Percentiles rank a stretch among this genome's conserved stretches.
Conservation (phyloP, 1,140 invertebrate genomes). For the Calosoma granatense region DNA sequence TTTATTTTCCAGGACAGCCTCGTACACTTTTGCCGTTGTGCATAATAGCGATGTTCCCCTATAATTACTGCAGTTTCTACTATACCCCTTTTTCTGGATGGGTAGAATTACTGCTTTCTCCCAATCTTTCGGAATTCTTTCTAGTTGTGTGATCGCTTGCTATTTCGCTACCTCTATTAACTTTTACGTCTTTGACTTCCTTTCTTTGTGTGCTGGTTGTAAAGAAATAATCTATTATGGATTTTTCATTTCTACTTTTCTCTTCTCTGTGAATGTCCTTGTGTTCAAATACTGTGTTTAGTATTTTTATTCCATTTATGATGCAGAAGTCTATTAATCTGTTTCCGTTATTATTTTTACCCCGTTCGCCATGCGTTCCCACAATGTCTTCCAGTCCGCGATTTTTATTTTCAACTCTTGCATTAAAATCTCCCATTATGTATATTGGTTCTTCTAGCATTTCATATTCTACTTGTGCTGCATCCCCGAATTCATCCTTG, state of each 20-base stretch:
- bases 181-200: constrained; percentile 3
- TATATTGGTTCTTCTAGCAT: constrained; percentile 5
- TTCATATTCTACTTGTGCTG: neutral
- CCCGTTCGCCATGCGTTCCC: constrained; percentile 8
- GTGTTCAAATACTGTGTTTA: constrained; percentile 10
- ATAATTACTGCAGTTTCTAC: constrained; percentile 11
- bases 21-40: constrained; percentile 12
- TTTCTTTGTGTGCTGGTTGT: too few relatives aligned
- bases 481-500: neutral
- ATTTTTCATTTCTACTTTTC: neutral
- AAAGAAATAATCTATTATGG: neutral
- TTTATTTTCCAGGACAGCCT: constrained; percentile 12
- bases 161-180: neutral
- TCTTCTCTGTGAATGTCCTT: neutral
- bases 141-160: constrained; percentile 2
- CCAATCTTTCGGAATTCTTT: constrained; percentile 17
- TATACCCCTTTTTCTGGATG: constrained; percentile 18
- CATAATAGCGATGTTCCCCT: constrained; percentile 12
- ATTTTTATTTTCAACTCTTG: constrained; percentile 8
- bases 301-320: constrained; percentile 10
- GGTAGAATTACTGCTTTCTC: constrained; percentile 15
- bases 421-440: constrained; percentile 11
- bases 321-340: constrained; percentile 13
- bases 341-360: constrained; percentile 12
- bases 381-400: constrained; percentile 8